Evolutionary conservation across 2,113 vertebrate genomes (phyloP).

Genomic region (Apodemus speciosus): DNA sequence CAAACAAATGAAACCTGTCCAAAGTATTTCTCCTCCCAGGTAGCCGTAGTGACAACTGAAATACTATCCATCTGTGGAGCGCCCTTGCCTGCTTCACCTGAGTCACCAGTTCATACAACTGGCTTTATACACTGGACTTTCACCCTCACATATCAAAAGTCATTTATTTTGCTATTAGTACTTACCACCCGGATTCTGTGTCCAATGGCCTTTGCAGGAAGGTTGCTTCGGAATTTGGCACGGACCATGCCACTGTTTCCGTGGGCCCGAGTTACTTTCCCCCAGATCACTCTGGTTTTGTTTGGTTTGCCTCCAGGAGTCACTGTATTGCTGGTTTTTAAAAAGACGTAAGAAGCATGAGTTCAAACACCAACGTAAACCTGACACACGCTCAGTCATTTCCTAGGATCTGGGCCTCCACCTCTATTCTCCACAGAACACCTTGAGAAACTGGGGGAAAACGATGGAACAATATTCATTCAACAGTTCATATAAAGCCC

Average conservation of each 20-base stretch:
- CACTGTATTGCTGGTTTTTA: slow-evolving; percentile 91
- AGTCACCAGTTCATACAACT: background rate
- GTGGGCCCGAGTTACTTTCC: slow-evolving; percentile 95
- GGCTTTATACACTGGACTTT: background rate
- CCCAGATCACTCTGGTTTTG: slow-evolving; percentile 98
- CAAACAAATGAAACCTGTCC: too few species aligned
- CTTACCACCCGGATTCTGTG: slow-evolving; percentile 97
- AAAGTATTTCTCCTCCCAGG: background rate
- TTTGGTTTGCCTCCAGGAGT: slow-evolving; percentile 98
- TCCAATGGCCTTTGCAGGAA: slow-evolving; percentile 97
- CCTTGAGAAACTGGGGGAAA: background rate
- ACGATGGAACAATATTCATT: background rate
- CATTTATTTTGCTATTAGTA: background rate
- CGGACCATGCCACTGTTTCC: slow-evolving; percentile 98
- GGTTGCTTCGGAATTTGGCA: slow-evolving; percentile 97
- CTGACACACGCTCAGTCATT: background rate
- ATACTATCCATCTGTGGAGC: background rate
- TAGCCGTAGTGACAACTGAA: slow-evolving; percentile 17
- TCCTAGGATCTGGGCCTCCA: background rate
- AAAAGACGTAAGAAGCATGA: background rate
- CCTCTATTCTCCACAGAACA: background rate
- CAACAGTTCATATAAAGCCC: background rate
- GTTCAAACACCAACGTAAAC: background rate
- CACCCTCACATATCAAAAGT: background rate
- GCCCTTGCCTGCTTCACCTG: background rate